Evolutionary conservation across 64 coral and sea anemone species (phyloP).

Genomic region (Anthopleura sola): DNA sequence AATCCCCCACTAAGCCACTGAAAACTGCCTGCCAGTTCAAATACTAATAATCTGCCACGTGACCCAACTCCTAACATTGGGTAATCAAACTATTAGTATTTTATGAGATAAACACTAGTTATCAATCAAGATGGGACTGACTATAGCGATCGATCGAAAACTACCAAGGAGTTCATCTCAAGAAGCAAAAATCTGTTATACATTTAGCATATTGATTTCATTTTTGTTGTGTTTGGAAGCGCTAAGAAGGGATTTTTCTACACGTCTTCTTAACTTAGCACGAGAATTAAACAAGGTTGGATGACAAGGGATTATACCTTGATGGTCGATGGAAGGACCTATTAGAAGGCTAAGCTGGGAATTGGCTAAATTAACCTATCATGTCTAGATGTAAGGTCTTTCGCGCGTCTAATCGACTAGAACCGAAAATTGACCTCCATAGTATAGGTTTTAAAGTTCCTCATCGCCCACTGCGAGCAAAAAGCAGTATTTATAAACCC

Average conservation of each 20-base stretch:
- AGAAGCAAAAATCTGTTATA: neutral
- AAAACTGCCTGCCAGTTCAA: neutral
- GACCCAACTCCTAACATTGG: neutral
- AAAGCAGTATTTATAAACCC: constrained; percentile 6
- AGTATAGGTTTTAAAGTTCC: neutral
- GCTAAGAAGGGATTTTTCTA: neutral
- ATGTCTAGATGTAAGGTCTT: neutral
- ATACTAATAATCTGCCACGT: neutral
- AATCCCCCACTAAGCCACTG: neutral
- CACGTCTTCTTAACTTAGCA: neutral
- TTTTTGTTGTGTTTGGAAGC: too few species aligned
- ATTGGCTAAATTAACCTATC: neutral
- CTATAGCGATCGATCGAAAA: neutral
- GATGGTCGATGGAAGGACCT: neutral
- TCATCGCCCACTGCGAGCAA: neutral
- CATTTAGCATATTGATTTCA: too few species aligned
- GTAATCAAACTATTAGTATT: constrained; percentile 15
- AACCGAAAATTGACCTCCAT: neutral
- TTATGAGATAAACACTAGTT: neutral
- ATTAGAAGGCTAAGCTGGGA: neutral
- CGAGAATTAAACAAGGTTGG: neutral
- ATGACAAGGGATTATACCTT: neutral
- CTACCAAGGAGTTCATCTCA: neutral
- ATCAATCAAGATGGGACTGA: neutral
- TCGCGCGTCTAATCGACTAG: neutral